Base-by-base conservation (phyloP, 1,140 invertebrate genomes). In the Eriosoma lanigerum region DNA sequence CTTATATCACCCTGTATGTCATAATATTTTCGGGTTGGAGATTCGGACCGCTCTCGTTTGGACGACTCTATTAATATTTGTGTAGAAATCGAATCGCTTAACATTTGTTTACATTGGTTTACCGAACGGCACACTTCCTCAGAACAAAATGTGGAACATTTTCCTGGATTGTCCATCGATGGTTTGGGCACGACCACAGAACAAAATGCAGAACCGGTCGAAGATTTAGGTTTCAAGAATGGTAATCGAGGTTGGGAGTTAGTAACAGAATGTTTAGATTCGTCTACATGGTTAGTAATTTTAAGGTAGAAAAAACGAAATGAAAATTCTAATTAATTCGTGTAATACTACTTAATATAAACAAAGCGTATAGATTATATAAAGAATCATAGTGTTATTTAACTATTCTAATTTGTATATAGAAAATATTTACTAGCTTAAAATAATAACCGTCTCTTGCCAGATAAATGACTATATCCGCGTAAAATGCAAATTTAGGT, bases 1-100 rank as follows among this genome's bases (percentile, higher is more conserved):
- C 19, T 50, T 24, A 19, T 15, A 3, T 29, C 50, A 19, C n/a
- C 68, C 24, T 54, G 17, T 21, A n/a, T n/a, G n/a, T 66, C 24
- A n/a, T 54, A 12, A 13, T 60, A 21, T 6, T 29, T 38, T 48
- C 15, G 29, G 12, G 81, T 83, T 0, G 86, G 87, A 1, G 86
- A 87, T 78, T 85, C 82, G 2, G 85, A 83, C 62, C 85, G 83
- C 0, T 83, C 80, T 48, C 81, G 81, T 32, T 82, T 81, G 19
- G n/a, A 54, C 17, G 68, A 68, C 9, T 72, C 81, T 24, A 72
- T 73, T 17, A 75, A 64, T 54, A 81, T 76, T 76, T 81, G 70
- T 2, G 81, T 75, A 19, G 70, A 48, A 62, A 81, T 62, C 12
- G 54, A 62, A 32, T 60, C 17, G n/a, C 26, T 50, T 19, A 78